These are phyloP conservation scores for Phyllotis vaccarum DNA, from an alignment of 2,797 vertebrate genomes.

Conservation along the genomic window DNA sequence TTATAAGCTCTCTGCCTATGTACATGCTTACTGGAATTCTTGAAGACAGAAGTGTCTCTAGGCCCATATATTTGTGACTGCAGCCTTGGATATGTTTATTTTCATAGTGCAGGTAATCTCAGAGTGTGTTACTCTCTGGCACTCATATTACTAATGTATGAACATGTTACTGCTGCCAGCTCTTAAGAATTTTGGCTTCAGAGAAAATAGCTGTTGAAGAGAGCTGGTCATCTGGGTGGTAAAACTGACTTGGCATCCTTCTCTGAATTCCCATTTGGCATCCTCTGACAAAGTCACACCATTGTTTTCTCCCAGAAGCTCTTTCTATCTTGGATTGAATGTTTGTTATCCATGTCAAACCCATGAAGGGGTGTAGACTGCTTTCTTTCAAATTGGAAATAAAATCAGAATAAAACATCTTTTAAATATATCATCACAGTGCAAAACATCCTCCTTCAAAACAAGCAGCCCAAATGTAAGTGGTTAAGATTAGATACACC, in stretches of 20 bases:
- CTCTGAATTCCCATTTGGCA: neutral
- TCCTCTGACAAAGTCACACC: neutral
- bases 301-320: neutral
- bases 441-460: neutral
- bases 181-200: neutral
- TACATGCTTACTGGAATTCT: neutral
- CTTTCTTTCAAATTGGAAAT: slow-evolving; percentile 2
- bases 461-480: neutral
- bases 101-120: neutral
- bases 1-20: neutral
- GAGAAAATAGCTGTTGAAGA: neutral
- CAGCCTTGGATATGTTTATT: neutral
- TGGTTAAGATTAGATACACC: neutral
- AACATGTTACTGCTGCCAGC: neutral
- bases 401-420: neutral
- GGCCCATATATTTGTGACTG: neutral
- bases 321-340: neutral
- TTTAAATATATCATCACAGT: neutral
- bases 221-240: neutral
- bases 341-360: neutral
- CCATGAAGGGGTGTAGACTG: neutral
- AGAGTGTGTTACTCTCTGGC: neutral
- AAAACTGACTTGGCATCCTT: neutral
- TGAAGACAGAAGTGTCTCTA: neutral
- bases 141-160: neutral